Base-by-base conservation (phyloP, 1,140 invertebrate species). In the Lepidurus apus region DNA sequence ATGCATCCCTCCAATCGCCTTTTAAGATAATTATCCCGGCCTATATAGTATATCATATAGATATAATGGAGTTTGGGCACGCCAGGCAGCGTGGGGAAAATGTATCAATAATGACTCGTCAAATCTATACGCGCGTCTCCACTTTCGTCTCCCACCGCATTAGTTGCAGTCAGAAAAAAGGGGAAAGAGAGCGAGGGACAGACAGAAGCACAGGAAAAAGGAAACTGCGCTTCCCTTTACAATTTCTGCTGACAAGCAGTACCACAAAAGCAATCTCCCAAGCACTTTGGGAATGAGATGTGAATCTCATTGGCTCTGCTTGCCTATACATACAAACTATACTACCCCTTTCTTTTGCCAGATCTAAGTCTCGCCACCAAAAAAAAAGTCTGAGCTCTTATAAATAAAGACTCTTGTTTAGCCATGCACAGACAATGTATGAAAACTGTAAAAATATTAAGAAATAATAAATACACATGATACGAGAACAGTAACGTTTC, bases 141-240 rank as follows among this genome's bases (percentile, higher is more conserved):
- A 13, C 53, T 65, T 65, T 65, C 53, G 53, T 65, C 53, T 65
- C 53, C 53, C 53, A 65, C 21, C 53, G 13, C 53, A 65, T 65
- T 65, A 65, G 53, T 65, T 65, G 34, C 53, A 65, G 53, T 65
- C 53, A 65, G 17, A 65, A 65, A 65, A 65, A 65, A 34, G 34
- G n/a, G 53, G 53, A 65, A 65, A 65, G 53, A 65, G 17, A 65
- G 53, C 8, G 17, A 13, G 21, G 53, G 34, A 34, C 34, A 34
- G 34, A 34, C 34, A 65, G 53, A n/a, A 17, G 17, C 6, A 65
- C 53, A 65, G 53, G 53, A 65, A 65, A 65, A 65, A 65, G 53
- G 53, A 65, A 65, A 65, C 53, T 65, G 53, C 21, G 53, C 53
- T 65, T 65, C 53, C 53, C 53, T 65, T 65, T 65, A 65, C 53